Conservation (phyloP, 2,888 invertebrate species). For the Emesis furor region DNA sequence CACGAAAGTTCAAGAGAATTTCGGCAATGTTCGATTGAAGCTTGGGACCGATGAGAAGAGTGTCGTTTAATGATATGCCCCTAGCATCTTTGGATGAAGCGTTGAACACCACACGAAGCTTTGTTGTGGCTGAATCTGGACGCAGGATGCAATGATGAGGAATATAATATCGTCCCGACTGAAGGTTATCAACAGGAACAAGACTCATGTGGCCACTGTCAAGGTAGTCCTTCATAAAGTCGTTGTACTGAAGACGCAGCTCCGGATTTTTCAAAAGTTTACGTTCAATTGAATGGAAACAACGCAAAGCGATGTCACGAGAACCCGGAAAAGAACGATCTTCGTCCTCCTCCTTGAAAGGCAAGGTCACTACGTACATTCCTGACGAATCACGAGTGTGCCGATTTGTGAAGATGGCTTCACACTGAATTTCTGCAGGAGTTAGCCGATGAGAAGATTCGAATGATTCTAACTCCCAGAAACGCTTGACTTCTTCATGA, state of each 20-base stretch:
- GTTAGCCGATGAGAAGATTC: too few relatives aligned
- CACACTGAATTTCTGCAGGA: too few relatives aligned
- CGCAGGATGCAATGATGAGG: conserved; percentile 44
- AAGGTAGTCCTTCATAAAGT: conserved; percentile 52
- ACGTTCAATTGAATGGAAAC: conserved; percentile 46
- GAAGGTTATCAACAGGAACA: conserved; percentile 5
- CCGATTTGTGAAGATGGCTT: too few relatives aligned
- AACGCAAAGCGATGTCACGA: conserved; percentile 44
- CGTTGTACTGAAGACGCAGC: conserved; percentile 40
- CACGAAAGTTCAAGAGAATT: conserved; percentile 54
- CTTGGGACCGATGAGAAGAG: conserved; percentile 41
- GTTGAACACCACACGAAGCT: conserved; percentile 52
- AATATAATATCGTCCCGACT: conserved; percentile 34
- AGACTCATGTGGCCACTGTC: conserved; percentile 41
- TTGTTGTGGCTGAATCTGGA: conserved; percentile 44
- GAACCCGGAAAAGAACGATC: conserved; percentile 13
- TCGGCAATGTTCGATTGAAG: conserved; percentile 47
- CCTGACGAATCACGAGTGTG: too few relatives aligned
- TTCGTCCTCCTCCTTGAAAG: too few relatives aligned
- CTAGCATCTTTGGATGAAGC: conserved; percentile 37
- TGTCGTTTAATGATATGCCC: conserved; percentile 38
- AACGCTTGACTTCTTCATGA: too few relatives aligned
- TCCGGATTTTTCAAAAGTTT: conserved; percentile 32
- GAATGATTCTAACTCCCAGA: too few relatives aligned
- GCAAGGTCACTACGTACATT: too few relatives aligned